These are phyloP conservation scores for Crocidura indochinensis DNA, from an alignment of 2,797 vertebrate species.

Conservation along the genomic window DNA sequence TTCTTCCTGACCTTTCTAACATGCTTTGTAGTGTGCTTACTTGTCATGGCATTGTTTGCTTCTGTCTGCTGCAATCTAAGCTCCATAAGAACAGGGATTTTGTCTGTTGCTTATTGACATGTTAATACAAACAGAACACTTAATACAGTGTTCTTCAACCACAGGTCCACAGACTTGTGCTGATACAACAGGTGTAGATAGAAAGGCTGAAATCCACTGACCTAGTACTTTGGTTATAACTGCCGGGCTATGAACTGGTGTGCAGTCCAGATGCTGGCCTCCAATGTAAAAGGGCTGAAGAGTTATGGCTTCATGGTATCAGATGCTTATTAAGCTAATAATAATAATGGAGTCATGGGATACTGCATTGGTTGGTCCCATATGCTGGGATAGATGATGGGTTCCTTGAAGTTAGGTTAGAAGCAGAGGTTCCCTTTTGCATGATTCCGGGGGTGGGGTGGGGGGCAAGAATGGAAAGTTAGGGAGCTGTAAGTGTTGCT, in stretches of 20 bases:
- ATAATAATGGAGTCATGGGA: neutral
- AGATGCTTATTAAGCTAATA: neutral
- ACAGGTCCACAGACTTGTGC: neutral
- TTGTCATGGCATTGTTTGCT: neutral
- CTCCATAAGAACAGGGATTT: neutral
- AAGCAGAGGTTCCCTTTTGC: neutral
- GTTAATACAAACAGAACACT: neutral
- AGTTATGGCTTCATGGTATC: neutral
- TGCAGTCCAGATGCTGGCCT: too few species aligned
- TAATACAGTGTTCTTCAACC: neutral
- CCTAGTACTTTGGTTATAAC: too few species aligned
- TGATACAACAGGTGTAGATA: too few species aligned
- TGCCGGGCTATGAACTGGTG: too few species aligned
- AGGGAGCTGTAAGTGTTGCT: neutral
- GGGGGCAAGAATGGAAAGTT: neutral
- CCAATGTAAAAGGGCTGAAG: too few species aligned
- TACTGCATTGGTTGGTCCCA: neutral
- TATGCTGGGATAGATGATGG: constrained; percentile 26
- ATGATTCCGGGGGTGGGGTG: too few species aligned
- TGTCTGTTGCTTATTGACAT: constrained; percentile 21
- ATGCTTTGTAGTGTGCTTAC: neutral
- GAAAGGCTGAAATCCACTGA: too few species aligned
- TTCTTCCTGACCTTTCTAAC: constrained; percentile 30
- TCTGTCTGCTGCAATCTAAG: neutral
- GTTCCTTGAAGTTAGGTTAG: neutral